Evolutionary conservation across 2,888 invertebrate species (phyloP), one percentile per base, ranked within the genome.

Genomic region (Ornithoptera priamus): DNA sequence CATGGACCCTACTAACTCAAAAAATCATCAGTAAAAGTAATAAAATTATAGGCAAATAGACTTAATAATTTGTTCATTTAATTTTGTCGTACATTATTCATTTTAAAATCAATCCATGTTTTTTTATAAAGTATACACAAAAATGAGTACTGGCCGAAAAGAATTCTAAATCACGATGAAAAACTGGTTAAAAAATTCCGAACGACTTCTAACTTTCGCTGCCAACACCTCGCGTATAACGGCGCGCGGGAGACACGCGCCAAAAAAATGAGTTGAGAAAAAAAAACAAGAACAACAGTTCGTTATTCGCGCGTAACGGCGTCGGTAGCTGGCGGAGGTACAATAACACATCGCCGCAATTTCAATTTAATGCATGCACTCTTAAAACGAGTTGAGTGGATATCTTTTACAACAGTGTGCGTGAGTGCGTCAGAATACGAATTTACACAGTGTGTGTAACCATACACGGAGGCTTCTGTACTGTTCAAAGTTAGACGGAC

Each of bases 261-360:
- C 89, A 88, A 90, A 92, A 90, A 90, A 83, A 81, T 70, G 67
- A 70, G 67, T 70, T 39, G 73, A 74, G 73, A 74, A 74, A 79
- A 78, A 82, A 84, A 84, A 80, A 77, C 80, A 80, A 84, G 85
- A 84, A 84, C 81, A 80, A 79, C 81, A 83, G 78, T 88, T 85
- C 81, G 85, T 85, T 87, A 85, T 89, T 86, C 84, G 86, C 89
- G 90, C 90, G 91, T 91, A 92, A 91, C 91, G 90, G 91, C 87
- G 80, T 81, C 90, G 82, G 90, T 90, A 90, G 91, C 89, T 74
- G 74, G 75, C 76, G 77, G 76, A 74, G 72, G 80, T 80, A 80
- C 82, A 81, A 87, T 87, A 87, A 78, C 85, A 85, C 78, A 81
- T 82, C 82, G 81, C 80, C 77, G 82, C 84, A 83, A 87, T 83